Percentiles rank a stretch among this genome's conserved stretches.
Evolutionary conservation across 1,140 invertebrate species (phyloP).

Genomic region (Aethina tumida): DNA sequence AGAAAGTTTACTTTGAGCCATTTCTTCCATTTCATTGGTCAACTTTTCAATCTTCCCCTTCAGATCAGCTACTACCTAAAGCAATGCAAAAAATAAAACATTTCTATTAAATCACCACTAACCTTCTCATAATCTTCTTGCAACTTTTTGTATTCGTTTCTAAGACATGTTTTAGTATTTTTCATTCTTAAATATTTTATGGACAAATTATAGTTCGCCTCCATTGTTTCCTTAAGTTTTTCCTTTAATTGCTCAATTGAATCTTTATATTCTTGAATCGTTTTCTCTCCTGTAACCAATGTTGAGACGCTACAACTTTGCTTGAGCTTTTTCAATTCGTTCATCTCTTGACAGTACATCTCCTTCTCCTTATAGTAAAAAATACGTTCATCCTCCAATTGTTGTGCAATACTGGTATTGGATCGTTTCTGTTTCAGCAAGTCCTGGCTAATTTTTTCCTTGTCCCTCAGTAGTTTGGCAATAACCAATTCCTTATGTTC

Average conservation of each 20-base stretch:
- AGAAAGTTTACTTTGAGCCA: slow-evolving; percentile 26
- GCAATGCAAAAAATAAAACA: slow-evolving; percentile 6
- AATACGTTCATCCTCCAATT: slow-evolving; percentile 31
- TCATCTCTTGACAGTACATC: slow-evolving; percentile 33
- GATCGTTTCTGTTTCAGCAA: slow-evolving; percentile 27
- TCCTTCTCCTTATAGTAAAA: slow-evolving; percentile 35
- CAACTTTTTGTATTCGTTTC: slow-evolving; percentile 22
- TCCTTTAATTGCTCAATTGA: slow-evolving; percentile 28
- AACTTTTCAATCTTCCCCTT: slow-evolving; percentile 24
- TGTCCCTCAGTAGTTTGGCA: slow-evolving; percentile 25
- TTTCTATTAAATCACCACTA: slow-evolving; percentile 7
- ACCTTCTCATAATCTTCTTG: slow-evolving; percentile 25
- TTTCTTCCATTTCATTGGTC: slow-evolving; percentile 20
- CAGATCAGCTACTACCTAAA: slow-evolving; percentile 24
- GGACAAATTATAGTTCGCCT: slow-evolving; percentile 35
- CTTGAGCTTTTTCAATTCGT: slow-evolving; percentile 29
- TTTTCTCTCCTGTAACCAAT: slow-evolving; percentile 1
- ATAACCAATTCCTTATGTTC: slow-evolving; percentile 29
- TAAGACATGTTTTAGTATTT: slow-evolving; percentile 30
- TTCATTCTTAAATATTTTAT: slow-evolving; percentile 36
- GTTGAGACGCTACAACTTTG: slow-evolving; percentile 16
- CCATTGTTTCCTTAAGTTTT: slow-evolving; percentile 31
- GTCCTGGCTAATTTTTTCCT: slow-evolving; percentile 26
- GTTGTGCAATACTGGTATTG: slow-evolving; percentile 26
- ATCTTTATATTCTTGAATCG: slow-evolving; percentile 15